Conservation (phyloP, 2,797 vertebrate species). For the Pipistrellus nathusii region DNA sequence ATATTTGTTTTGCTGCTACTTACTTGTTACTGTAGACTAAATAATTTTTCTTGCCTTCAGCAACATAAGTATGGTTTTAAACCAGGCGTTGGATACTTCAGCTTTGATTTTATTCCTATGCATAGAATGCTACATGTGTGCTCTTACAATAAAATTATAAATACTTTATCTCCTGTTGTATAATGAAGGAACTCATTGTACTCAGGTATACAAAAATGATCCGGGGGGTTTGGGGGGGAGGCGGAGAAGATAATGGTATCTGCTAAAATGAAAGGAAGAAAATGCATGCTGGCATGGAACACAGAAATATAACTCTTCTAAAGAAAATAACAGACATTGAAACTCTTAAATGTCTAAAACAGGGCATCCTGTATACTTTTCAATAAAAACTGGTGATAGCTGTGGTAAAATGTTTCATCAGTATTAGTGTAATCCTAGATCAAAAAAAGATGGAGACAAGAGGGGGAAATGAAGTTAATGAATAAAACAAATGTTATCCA, state of each 20-base stretch:
- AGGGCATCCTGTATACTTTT: conserved; percentile 76
- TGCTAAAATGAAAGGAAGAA: conserved; percentile 65
- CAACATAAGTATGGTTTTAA: conserved; percentile 71
- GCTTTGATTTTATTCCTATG: conserved; percentile 66
- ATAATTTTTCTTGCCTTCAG: conserved; percentile 78
- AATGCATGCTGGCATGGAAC: conserved; percentile 54
- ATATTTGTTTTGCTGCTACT: conserved; percentile 83
- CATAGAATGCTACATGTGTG: conserved; percentile 59
- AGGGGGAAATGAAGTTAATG: conserved; percentile 57
- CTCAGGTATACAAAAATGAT: conserved; percentile 71
- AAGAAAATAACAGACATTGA: conserved; percentile 75
- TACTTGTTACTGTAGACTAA: conserved; percentile 83
- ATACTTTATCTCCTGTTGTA: conserved; percentile 69
- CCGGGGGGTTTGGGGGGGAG: background rate
- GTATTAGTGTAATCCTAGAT: conserved; percentile 66
- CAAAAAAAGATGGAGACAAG: conserved; percentile 59
- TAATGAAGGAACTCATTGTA: conserved; percentile 59
- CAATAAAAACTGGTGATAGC: conserved; percentile 78
- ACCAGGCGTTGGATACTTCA: conserved; percentile 58
- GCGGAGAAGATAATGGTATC: conserved; percentile 74
- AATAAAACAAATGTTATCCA: conserved; percentile 76
- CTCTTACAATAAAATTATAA: conserved; percentile 71
- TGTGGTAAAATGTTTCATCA: conserved; percentile 76
- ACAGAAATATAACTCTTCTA: conserved; percentile 73
- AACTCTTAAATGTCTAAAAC: conserved; percentile 80